These are phyloP conservation scores for Volucella inanis DNA, from an alignment of 2,888 invertebrate species.

Conservation along the genomic window DNA sequence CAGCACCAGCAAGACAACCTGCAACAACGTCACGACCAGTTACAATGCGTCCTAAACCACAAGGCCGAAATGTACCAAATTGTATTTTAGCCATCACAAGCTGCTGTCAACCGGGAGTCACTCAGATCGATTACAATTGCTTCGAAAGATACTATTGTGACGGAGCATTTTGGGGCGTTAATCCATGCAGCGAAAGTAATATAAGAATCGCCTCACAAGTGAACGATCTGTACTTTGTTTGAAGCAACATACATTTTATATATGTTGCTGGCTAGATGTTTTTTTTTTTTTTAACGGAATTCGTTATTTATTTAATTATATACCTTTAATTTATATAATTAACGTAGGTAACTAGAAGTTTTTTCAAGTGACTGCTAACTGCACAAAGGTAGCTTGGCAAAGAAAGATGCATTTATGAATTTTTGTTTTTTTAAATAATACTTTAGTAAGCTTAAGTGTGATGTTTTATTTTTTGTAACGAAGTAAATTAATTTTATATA, in stretches of 20 bases:
- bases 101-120: constrained; percentile 86
- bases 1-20: constrained; percentile 29
- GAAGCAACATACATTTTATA: constrained; percentile 2
- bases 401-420: constrained; percentile 61
- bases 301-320: constrained; percentile 48
- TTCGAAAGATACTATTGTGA: constrained; percentile 89
- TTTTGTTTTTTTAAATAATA: background rate
- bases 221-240: constrained; percentile 9
- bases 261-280: constrained; percentile 21
- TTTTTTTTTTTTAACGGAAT: constrained; percentile 37
- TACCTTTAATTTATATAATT: constrained; percentile 20
- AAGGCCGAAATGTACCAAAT: constrained; percentile 83
- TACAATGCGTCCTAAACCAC: background rate
- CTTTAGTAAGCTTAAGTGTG: constrained; percentile 41
- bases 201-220: constrained; percentile 40
- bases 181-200: constrained; percentile 88
- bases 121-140: constrained; percentile 85
- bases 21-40: no score
- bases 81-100: constrained; percentile 91
- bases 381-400: constrained; percentile 3
- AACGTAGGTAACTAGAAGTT: background rate
- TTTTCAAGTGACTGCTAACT: constrained; percentile 13
- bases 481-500: constrained; percentile 37
- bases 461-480: constrained; percentile 34
- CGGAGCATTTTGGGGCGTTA: constrained; percentile 88